Percentiles rank a stretch among this genome's conserved stretches.
These are phyloP conservation scores for Zygogramma bicolorata DNA, from an alignment of 2,888 invertebrate genomes.

Conservation along the genomic window DNA sequence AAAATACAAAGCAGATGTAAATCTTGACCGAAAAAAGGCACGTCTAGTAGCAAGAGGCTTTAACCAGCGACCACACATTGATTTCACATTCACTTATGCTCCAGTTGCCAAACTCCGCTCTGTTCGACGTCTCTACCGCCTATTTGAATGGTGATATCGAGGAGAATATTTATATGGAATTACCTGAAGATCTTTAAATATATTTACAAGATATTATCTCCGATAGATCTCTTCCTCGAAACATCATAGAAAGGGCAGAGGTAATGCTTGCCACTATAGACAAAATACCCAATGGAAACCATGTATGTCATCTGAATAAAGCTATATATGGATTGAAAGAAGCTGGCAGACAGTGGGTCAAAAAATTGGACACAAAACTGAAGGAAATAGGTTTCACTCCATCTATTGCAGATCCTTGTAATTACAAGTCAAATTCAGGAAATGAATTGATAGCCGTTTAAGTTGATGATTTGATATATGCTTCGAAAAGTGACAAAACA, in stretches of 20 bases:
- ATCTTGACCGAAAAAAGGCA: neutral
- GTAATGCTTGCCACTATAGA: neutral
- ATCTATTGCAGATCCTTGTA: too few relatives aligned
- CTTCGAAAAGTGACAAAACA: too few relatives aligned
- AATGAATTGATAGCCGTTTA: too few relatives aligned
- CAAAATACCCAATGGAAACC: neutral
- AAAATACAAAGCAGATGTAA: neutral
- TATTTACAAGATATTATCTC: neutral
- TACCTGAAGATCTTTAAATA: neutral
- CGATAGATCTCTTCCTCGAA: neutral
- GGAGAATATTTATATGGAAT: neutral
- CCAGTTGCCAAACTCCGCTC: neutral
- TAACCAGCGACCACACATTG: neutral
- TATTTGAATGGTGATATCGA: too few relatives aligned
- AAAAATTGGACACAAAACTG: neutral
- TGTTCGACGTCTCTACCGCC: neutral
- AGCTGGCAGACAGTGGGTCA: constrained; percentile 5
- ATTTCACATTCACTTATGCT: neutral
- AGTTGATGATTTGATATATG: too few relatives aligned
- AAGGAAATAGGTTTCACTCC: too few relatives aligned
- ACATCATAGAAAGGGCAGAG: too few relatives aligned
- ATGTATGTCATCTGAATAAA: neutral
- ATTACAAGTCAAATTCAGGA: too few relatives aligned
- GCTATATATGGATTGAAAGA: constrained; percentile 8
- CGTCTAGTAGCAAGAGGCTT: neutral